Conservation (phyloP, 2,797 vertebrate species). For the Gymnodraco acuticeps region DNA sequence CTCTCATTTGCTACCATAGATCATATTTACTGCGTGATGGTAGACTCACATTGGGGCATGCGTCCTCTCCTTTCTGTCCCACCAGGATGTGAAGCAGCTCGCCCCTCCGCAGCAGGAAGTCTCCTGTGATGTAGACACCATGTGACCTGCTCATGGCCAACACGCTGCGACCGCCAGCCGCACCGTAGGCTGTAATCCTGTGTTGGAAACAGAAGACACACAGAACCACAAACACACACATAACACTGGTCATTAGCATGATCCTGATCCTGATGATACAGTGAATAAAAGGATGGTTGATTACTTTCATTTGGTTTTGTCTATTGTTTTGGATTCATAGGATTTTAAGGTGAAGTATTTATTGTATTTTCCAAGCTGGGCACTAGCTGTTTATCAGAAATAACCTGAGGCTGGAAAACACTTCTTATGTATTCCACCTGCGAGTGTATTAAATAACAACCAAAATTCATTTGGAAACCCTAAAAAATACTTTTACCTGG, state of each 20-base stretch:
- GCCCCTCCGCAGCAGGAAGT: slow-evolving; percentile 91
- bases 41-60: slow-evolving; percentile 92
- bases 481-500: slow-evolving; percentile 15
- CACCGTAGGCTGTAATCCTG: slow-evolving; percentile 95
- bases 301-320: not conserved
- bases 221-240: slow-evolving; percentile 12
- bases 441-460: slow-evolving; percentile 22
- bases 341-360: not conserved
- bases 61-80: slow-evolving; percentile 95
- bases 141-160: slow-evolving; percentile 90
- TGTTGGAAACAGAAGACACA: not conserved
- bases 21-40: not conserved
- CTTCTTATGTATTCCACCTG: slow-evolving; percentile 3
- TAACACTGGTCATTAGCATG: slow-evolving; percentile 15
- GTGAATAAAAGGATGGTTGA: slow-evolving; percentile 3
- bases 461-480: slow-evolving; percentile 31
- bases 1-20: not conserved
- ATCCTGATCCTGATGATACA: slow-evolving; percentile 23
- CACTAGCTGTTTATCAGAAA: not conserved
- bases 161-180: slow-evolving; percentile 95
- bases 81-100: slow-evolving; percentile 93
- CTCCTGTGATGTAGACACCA: slow-evolving; percentile 91
- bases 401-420: slow-evolving; percentile 24
- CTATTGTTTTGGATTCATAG: not conserved
- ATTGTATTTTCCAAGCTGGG: not conserved